Percentiles rank a stretch among this genome's conserved stretches.
These are phyloP conservation scores for Plagiodera versicolora DNA, from an alignment of 2,888 invertebrate species.

Conservation along the genomic window DNA sequence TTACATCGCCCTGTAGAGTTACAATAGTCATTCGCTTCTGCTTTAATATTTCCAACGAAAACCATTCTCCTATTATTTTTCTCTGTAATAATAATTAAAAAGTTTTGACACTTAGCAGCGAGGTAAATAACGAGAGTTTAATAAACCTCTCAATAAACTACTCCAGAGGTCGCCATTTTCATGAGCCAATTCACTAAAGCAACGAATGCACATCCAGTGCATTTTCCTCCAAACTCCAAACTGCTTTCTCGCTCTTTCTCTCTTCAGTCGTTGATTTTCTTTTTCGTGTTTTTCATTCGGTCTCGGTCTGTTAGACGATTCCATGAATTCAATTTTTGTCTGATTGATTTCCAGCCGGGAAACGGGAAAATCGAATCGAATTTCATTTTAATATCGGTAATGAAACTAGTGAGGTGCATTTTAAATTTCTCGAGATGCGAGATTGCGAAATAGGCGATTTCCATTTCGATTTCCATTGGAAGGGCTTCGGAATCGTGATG, in stretches of 20 bases:
- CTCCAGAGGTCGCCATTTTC: not conserved
- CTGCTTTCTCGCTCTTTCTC: too few species aligned
- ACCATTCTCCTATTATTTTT: too few species aligned
- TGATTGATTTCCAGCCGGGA: constrained; percentile 11
- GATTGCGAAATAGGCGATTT: not conserved
- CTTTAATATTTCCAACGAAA: too few species aligned
- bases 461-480: not conserved
- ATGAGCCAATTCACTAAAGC: not conserved
- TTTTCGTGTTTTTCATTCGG: constrained; percentile 4
- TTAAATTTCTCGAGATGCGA: not conserved
- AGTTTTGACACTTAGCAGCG: too few species aligned
- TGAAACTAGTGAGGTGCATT: constrained; percentile 10
- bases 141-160: constrained; percentile 6
- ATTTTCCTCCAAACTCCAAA: constrained; percentile 3
- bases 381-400: constrained; percentile 4
- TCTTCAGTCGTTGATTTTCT: not conserved
- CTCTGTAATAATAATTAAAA: too few species aligned
- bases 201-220: constrained; percentile 2
- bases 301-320: constrained; percentile 6
- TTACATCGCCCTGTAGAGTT: too few species aligned
- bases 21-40: too few species aligned
- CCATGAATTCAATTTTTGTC: constrained; percentile 11
- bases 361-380: constrained; percentile 9
- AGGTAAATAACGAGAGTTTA: not conserved
- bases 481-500: too few species aligned